A percentile compares a stretch with the other conserved stretches of the same genome.
Evolutionary conservation across 2,113 vertebrate genomes (phyloP).

Genomic region (Dolichallabes microphthalmus): DNA sequence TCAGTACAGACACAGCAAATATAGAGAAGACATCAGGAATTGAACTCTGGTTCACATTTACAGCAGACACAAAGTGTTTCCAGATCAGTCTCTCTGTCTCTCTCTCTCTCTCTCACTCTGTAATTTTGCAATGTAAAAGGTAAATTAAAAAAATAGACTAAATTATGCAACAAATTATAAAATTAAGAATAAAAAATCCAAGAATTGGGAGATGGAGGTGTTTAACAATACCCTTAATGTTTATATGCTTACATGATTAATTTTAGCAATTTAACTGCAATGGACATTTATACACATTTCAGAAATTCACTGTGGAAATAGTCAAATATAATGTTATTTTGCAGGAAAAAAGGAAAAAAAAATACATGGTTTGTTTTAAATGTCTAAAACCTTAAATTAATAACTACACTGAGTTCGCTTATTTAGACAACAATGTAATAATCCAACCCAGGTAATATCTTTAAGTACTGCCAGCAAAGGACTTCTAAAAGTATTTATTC

Average conservation of each 20-base stretch:
- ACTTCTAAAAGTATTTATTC: conserved; percentile 4
- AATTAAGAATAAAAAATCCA: conserved; percentile 35
- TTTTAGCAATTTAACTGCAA: conserved; percentile 23
- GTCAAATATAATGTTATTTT: not conserved
- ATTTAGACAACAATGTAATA: conserved; percentile 14
- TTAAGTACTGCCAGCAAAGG: not conserved
- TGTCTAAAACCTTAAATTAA: not conserved
- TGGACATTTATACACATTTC: not conserved
- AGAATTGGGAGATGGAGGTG: conserved; percentile 28
- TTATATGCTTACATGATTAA: conserved; percentile 34
- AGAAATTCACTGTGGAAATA: not conserved
- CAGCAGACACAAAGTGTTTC: conserved; percentile 52
- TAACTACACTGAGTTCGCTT: not conserved
- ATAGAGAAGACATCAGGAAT: conserved; percentile 43
- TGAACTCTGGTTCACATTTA: conserved; percentile 50
- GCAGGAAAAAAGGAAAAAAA: not conserved
- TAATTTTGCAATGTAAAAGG: conserved; percentile 26
- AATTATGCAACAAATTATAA: conserved; percentile 43
- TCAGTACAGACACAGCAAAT: conserved; percentile 36
- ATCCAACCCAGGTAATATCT: not conserved
- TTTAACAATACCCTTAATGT: conserved; percentile 39
- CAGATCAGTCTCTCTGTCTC: conserved; percentile 31
- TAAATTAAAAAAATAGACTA: conserved; percentile 32
- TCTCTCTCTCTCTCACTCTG: conserved; percentile 4
- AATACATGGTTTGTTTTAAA: not conserved